Conservation (phyloP, 1,140 invertebrate genomes). For the Spodoptera litura region DNA sequence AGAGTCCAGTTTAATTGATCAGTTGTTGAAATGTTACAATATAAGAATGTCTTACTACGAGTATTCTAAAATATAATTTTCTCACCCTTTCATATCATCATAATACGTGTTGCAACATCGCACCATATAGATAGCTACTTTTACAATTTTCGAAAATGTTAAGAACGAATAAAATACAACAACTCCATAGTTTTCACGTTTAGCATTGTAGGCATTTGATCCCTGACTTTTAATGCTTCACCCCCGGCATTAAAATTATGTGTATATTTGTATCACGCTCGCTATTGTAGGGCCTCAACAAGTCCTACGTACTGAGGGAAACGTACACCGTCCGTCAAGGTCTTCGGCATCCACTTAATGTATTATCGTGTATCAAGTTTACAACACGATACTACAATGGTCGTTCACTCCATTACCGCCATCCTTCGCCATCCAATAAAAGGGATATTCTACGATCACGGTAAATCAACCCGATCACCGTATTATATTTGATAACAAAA, state of each 20-base stretch:
- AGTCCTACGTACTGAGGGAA: slow-evolving; percentile 60
- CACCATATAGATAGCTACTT: too few species aligned
- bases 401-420: slow-evolving; percentile 44
- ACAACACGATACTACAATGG: slow-evolving; percentile 42
- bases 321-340: slow-evolving; percentile 76
- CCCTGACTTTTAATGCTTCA: slow-evolving; percentile 86
- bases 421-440: slow-evolving; percentile 11
- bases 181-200: slow-evolving; percentile 68
- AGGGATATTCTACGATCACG: slow-evolving; percentile 9
- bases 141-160: too few species aligned
- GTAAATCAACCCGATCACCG: slow-evolving; percentile 39
- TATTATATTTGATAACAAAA: slow-evolving; percentile 76
- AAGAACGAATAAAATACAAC: slow-evolving; percentile 17
- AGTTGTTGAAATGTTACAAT: too few species aligned
- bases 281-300: slow-evolving; percentile 83
- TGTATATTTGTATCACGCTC: slow-evolving; percentile 85
- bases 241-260: slow-evolving; percentile 85
- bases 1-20: too few species aligned
- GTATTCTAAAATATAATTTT: too few species aligned
- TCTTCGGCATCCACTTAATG: slow-evolving; percentile 67
- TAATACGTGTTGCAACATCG: too few species aligned
- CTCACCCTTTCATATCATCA: too few species aligned
- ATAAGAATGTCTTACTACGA: too few species aligned
- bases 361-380: slow-evolving; percentile 54
- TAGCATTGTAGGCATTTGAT: slow-evolving; percentile 85